A percentile compares a stretch with the other conserved stretches of the same genome.
Conservation (phyloP, 1,140 invertebrate genomes). For the Drosophila erecta region DNA sequence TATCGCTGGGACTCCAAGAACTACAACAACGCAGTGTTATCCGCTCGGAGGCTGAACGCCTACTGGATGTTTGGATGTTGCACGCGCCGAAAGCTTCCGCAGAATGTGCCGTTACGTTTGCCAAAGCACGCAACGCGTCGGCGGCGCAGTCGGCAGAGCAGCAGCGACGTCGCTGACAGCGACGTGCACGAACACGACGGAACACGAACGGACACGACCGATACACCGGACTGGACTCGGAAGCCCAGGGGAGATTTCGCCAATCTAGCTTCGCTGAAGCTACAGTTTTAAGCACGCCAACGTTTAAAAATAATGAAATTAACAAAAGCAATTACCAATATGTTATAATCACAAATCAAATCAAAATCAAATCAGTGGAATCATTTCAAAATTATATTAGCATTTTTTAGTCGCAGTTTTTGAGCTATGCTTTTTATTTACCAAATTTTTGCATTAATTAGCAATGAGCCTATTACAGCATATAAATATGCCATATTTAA, state of each 20-base stretch:
- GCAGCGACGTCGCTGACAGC: slow-evolving; percentile 24
- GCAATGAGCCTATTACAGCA: no score
- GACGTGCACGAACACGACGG: slow-evolving; percentile 4
- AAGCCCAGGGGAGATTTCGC: slow-evolving; percentile 2
- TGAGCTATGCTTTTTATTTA: background rate
- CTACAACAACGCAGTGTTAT: slow-evolving; percentile 84
- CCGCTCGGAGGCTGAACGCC: slow-evolving; percentile 84
- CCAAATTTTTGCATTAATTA: background rate
- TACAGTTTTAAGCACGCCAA: background rate
- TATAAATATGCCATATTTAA: background rate
- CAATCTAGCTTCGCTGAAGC: background rate
- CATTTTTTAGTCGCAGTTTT: no score
- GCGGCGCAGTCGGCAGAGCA: slow-evolving; percentile 19
- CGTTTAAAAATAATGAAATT: background rate
- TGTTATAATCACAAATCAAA: background rate
- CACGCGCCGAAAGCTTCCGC: slow-evolving; percentile 74
- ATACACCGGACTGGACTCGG: slow-evolving; percentile 9
- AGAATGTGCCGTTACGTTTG: slow-evolving; percentile 44
- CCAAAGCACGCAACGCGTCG: slow-evolving; percentile 60
- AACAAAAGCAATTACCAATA: background rate
- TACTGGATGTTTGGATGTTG: slow-evolving; percentile 82
- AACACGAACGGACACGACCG: slow-evolving; percentile 12
- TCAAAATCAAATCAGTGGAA: background rate
- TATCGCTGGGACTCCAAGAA: slow-evolving; percentile 65
- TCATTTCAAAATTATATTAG: background rate